Evolutionary conservation across 1,140 invertebrate genomes (phyloP).

Genomic region (Ptiloglossa arizonensis): DNA sequence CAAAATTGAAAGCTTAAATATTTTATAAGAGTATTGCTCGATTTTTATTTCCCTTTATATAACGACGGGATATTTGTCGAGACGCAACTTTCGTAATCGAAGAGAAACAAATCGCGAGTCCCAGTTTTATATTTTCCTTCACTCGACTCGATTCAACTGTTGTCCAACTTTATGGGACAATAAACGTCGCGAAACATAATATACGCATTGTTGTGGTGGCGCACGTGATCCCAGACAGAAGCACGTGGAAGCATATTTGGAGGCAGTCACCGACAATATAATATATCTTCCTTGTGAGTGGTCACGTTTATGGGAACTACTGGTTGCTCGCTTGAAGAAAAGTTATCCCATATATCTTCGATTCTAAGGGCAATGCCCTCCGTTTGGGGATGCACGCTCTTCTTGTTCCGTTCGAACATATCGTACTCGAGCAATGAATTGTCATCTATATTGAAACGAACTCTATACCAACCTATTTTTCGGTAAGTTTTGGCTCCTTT

Average conservation of each 20-base stretch:
- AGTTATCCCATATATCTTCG: constrained; percentile 71
- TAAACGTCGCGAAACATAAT: constrained; percentile 31
- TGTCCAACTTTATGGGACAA: background rate
- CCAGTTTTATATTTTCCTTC: background rate
- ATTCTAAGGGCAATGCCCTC: constrained; percentile 63
- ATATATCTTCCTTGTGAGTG: constrained; percentile 51
- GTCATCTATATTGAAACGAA: background rate
- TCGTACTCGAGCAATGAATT: background rate
- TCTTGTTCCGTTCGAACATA: background rate
- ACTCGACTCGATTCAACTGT: background rate
- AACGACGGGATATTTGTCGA: too few species aligned
- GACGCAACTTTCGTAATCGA: too few species aligned
- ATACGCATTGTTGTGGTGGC: constrained; percentile 47
- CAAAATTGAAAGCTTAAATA: too few species aligned
- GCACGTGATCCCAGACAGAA: constrained; percentile 37
- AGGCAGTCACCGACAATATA: constrained; percentile 51
- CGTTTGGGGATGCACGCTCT: constrained; percentile 27
- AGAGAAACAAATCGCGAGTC: background rate
- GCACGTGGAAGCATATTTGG: constrained; percentile 51
- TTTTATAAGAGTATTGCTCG: too few species aligned
- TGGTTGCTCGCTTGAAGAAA: constrained; percentile 50
- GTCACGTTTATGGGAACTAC: constrained; percentile 35
- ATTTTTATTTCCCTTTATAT: too few species aligned
- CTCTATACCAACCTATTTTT: too few species aligned
- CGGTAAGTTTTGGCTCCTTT: background rate